Percentiles rank a stretch among this genome's conserved stretches.
Conservation (phyloP, 2,888 invertebrate genomes). For the Pecten maximus region DNA sequence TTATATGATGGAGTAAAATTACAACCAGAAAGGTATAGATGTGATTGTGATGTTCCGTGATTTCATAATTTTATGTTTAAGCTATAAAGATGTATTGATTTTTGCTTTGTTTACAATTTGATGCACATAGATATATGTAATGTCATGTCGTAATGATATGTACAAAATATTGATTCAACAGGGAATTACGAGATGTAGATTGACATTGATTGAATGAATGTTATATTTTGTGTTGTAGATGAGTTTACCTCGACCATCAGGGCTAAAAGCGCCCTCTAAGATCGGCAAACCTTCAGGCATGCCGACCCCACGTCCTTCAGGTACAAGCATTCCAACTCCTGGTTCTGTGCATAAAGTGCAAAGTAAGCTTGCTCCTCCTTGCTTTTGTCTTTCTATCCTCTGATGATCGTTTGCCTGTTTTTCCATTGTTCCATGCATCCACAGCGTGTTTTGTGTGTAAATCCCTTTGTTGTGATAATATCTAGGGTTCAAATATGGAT, state of each 20-base stretch:
- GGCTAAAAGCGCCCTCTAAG: conserved; percentile 77
- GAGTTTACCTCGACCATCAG: conserved; percentile 76
- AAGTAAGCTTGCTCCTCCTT: conserved; percentile 65
- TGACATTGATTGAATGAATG: neutral
- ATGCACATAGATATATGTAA: too few relatives aligned
- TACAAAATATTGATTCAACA: too few relatives aligned
- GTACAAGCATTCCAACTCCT: conserved; percentile 69
- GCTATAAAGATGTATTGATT: too few relatives aligned
- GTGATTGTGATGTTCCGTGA: too few relatives aligned
- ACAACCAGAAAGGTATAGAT: too few relatives aligned
- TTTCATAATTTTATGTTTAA: too few relatives aligned
- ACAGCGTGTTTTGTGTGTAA: neutral
- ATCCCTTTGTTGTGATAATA: conserved; percentile 37
- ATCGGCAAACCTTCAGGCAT: conserved; percentile 70
- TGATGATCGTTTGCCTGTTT: conserved; percentile 37
- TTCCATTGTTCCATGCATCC: neutral
- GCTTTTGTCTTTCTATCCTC: conserved; percentile 4
- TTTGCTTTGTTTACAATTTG: too few relatives aligned
- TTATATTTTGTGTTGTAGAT: conserved; percentile 62
- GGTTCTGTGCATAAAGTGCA: conserved; percentile 66
- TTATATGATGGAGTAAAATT: neutral
- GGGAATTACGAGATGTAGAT: too few relatives aligned
- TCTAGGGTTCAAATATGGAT: too few relatives aligned
- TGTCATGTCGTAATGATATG: too few relatives aligned
- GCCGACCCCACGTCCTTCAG: conserved; percentile 58